Evolutionary conservation across 2,888 invertebrate genomes (phyloP), one percentile per base, ranked within the genome.

Genomic region (Drymonia ruficornis): DNA sequence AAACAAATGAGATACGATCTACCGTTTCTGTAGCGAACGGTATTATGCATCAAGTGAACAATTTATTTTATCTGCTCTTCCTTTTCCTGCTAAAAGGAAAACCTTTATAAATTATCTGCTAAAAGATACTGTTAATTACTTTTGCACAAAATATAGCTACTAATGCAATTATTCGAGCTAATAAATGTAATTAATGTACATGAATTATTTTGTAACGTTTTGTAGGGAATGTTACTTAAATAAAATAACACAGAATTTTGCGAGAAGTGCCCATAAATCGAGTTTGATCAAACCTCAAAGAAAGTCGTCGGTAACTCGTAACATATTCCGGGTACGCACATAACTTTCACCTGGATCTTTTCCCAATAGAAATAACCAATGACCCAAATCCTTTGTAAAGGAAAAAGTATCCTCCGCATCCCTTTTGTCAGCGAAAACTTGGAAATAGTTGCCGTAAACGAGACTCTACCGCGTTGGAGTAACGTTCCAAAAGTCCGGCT

Each of bases 361-460:
- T 67, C 59, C 65, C 70, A 74, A 74, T 74, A 74, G 75, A 80
- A 76, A 84, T 78, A 84, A 83, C 82, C 81, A 84, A 85, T 83
- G 84, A 85, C 86, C 86, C 78, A 83, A 76, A 86, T 86, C 78
- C 75, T 69, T 69, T 65, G 71, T 46, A 67, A 74, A 79, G 71
- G 72, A 72, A 79, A 82, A 80, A 76, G 78, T 76, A 72, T 72
- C 70, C 63, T 65, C 68, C 67, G 77, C 74, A 76, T 76, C 79
- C 74, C 80, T 78, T 79, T 79, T 83, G 84, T 87, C 87, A 86
- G 85, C 83, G 70, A 76, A 80, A 87, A 83, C 75, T 83, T 83
- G 72, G 72, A 74, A 74, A 80, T 78, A 76, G 77, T 78, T 70
- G 67, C 70, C 72, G 73, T 76, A 78, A 79, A 78, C 74, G 76